phyloP scores from a whole-genome alignment of 2,797 vertebrate genomes.

The Lates japonicus region DNA sequence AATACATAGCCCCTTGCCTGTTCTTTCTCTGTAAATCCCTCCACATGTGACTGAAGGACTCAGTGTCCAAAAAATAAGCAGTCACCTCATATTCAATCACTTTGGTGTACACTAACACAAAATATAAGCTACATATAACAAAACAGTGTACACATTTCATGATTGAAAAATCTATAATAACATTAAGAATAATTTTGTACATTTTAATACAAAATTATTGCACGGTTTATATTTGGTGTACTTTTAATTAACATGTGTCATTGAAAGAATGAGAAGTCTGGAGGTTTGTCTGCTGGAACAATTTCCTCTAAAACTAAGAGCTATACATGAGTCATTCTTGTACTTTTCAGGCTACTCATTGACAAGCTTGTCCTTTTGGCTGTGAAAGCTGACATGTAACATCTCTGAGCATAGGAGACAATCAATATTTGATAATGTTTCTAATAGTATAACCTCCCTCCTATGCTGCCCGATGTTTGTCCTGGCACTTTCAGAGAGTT shows the following conservation, averaged over 20 bases:
- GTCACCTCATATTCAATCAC: background rate
- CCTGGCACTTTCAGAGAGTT: conserved; percentile 58
- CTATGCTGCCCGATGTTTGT: conserved; percentile 54
- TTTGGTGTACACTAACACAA: too few species aligned
- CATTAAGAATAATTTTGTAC: background rate
- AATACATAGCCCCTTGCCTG: background rate
- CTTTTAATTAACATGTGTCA: background rate
- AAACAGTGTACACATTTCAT: background rate
- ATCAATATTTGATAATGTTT: conserved; percentile 69
- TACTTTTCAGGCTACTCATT: conserved; percentile 19
- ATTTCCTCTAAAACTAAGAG: conserved; percentile 10
- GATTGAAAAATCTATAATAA: background rate
- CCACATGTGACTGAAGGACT: conserved; percentile 8
- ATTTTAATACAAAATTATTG: background rate
- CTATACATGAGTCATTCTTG: conserved; percentile 15
- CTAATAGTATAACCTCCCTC: conserved; percentile 53
- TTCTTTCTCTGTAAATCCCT: conserved; percentile 10
- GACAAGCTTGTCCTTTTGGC: conserved; percentile 30
- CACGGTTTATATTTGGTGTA: background rate
- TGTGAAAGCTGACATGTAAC: conserved; percentile 61
- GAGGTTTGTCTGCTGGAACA: background rate
- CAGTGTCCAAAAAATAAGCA: background rate
- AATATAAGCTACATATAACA: background rate
- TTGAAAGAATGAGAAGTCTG: background rate
- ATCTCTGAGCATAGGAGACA: conserved; percentile 31